Evolutionary conservation across 2,113 vertebrate species (phyloP).

Genomic region (Crotophaga sulcirostris): DNA sequence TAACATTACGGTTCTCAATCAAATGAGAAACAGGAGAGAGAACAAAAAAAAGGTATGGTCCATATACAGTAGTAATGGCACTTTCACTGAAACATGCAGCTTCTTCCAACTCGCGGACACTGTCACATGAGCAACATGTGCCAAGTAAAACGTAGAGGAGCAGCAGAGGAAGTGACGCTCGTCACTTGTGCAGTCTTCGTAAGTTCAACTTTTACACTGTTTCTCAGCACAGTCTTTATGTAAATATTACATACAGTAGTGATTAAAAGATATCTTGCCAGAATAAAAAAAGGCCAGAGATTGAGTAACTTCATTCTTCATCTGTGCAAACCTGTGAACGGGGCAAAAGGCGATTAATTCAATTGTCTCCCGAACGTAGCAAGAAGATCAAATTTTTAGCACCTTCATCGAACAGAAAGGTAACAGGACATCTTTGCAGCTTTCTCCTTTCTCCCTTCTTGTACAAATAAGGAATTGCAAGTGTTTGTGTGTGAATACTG

Average conservation of each 20-base stretch:
- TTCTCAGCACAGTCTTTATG: constrained; percentile 73
- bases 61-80: constrained; percentile 87
- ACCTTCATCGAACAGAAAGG: not conserved
- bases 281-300: constrained; percentile 51
- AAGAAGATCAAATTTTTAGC: not conserved
- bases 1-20: constrained; percentile 70
- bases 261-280: constrained; percentile 69
- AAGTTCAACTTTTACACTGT: constrained; percentile 43
- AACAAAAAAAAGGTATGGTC: constrained; percentile 69
- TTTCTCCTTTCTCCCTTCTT: not conserved
- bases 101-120: constrained; percentile 84
- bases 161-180: constrained; percentile 82
- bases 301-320: constrained; percentile 85
- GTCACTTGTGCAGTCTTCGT: constrained; percentile 78
- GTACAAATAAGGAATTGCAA: not conserved
- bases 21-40: constrained; percentile 54
- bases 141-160: constrained; percentile 77
- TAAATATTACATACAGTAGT: constrained; percentile 92
- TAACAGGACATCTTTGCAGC: not conserved
- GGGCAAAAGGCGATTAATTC: not conserved
- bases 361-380: not conserved
- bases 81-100: constrained; percentile 83
- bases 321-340: constrained; percentile 92
- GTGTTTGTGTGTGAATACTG: not conserved
- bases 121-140: constrained; percentile 81